phyloP scores from a whole-genome alignment of 2,113 vertebrate genomes.

The Rattus rattus region DNA sequence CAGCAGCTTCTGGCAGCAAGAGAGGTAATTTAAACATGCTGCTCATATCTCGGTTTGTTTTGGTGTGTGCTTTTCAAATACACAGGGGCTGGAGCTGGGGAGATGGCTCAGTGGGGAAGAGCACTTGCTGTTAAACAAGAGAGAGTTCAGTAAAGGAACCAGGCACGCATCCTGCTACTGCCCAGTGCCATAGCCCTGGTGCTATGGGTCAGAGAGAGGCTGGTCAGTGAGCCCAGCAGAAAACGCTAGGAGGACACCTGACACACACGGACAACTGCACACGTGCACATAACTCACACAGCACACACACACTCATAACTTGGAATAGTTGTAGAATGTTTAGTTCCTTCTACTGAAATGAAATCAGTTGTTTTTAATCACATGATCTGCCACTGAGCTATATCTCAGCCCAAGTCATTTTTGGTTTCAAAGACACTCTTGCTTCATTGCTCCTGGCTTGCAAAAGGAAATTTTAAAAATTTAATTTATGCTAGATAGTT shows the following conservation, averaged over 20 bases:
- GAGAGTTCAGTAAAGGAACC: too few species aligned
- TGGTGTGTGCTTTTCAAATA: neutral
- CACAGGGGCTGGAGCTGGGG: neutral
- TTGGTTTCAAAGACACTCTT: slow-evolving; percentile 29
- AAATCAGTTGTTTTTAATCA: neutral
- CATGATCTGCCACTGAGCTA: neutral
- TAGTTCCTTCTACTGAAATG: neutral
- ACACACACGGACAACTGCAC: too few species aligned
- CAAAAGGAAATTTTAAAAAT: slow-evolving; percentile 7
- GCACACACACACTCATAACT: neutral
- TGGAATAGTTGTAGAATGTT: neutral
- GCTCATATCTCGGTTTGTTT: neutral
- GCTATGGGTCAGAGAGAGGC: neutral
- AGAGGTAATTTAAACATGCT: slow-evolving; percentile 89
- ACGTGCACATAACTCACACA: neutral
- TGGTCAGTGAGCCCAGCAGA: neutral
- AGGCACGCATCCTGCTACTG: too few species aligned
- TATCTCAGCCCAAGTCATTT: neutral
- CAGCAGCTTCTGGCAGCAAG: slow-evolving; percentile 96
- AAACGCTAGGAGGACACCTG: neutral
- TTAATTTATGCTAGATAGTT: slow-evolving; percentile 13
- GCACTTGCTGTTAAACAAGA: neutral
- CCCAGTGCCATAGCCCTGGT: neutral
- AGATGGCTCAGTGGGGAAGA: neutral
- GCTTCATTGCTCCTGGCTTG: slow-evolving; percentile 1